Conservation (phyloP, 2,797 vertebrate species). For the Myripristis murdjan region DNA sequence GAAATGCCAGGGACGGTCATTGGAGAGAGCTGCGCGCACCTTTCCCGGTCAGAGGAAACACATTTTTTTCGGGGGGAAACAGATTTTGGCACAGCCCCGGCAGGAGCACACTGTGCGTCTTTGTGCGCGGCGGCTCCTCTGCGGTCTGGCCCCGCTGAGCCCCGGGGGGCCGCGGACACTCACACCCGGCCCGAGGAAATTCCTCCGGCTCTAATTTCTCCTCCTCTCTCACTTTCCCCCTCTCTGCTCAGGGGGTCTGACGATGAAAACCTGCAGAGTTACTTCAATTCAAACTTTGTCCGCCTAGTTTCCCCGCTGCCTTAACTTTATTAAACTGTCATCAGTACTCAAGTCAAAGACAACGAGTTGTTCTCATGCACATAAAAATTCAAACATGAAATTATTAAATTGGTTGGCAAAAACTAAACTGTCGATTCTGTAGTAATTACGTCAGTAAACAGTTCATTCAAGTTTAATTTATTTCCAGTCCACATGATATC, state of each 20-base stretch:
- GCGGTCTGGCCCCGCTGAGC: constrained; percentile 67
- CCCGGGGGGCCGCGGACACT: constrained; percentile 60
- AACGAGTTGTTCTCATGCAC: no score
- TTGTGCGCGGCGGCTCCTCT: constrained; percentile 78
- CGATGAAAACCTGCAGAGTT: constrained; percentile 19
- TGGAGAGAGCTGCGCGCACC: neutral
- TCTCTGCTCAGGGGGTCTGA: constrained; percentile 21
- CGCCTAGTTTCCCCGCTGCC: neutral
- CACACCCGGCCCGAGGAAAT: constrained; percentile 68
- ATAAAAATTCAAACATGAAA: no score
- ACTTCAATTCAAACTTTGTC: neutral
- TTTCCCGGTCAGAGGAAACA: constrained; percentile 7
- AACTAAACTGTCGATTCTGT: no score
- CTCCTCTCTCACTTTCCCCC: constrained; percentile 13
- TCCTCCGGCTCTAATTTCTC: constrained; percentile 81
- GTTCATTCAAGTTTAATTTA: no score
- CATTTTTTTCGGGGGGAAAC: constrained; percentile 50
- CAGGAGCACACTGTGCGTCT: constrained; percentile 80
- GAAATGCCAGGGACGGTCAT: neutral
- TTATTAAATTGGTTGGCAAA: no score
- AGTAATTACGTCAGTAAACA: no score
- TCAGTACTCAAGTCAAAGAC: no score
- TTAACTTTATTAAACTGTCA: no score
- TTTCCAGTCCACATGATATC: no score
- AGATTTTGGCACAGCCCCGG: constrained; percentile 45